These are phyloP conservation scores for Rhyacophila brunnea DNA, from an alignment of 1,140 invertebrate genomes.

Conservation along the genomic window DNA sequence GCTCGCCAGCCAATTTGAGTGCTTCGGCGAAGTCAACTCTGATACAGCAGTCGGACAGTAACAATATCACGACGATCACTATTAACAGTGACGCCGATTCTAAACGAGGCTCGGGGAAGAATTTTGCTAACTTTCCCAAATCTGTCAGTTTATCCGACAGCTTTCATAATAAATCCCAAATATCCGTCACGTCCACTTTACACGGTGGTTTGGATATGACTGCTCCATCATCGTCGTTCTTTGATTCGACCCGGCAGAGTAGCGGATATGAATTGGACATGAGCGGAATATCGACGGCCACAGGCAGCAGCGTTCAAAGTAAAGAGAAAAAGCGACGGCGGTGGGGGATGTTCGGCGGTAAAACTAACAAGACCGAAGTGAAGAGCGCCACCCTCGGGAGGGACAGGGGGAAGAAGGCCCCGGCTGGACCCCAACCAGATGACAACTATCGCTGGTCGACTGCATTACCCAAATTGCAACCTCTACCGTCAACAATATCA, in stretches of 20 bases:
- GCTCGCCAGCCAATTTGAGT: constrained; percentile 16
- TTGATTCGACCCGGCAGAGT: constrained; percentile 42
- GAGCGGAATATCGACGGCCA: constrained; percentile 34
- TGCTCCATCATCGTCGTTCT: constrained; percentile 41
- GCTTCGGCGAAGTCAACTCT: constrained; percentile 1
- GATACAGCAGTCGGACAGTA: constrained; percentile 35
- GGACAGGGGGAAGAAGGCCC: constrained; percentile 54
- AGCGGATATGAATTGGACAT: constrained; percentile 35
- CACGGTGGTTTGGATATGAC: constrained; percentile 38
- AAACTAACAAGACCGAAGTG: constrained; percentile 55
- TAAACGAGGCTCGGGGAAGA: constrained; percentile 19
- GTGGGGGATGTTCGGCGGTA: constrained; percentile 63
- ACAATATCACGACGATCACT: constrained; percentile 49
- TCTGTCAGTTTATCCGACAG: constrained; percentile 20
- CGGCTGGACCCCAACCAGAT: constrained; percentile 48
- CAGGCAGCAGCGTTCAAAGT: constrained; percentile 39
- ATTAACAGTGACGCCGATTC: constrained; percentile 39
- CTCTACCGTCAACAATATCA: constrained; percentile 67
- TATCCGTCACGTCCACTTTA: constrained; percentile 26
- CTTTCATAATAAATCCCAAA: constrained; percentile 34
- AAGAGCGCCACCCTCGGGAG: constrained; percentile 65
- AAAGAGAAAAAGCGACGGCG: constrained; percentile 62
- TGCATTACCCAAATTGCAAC: constrained; percentile 63
- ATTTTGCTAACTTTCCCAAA: constrained; percentile 19
- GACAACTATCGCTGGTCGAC: constrained; percentile 66